These are phyloP conservation scores for Perizoma affinitatum DNA, from an alignment of 2,888 invertebrate genomes.

Conservation along the genomic window DNA sequence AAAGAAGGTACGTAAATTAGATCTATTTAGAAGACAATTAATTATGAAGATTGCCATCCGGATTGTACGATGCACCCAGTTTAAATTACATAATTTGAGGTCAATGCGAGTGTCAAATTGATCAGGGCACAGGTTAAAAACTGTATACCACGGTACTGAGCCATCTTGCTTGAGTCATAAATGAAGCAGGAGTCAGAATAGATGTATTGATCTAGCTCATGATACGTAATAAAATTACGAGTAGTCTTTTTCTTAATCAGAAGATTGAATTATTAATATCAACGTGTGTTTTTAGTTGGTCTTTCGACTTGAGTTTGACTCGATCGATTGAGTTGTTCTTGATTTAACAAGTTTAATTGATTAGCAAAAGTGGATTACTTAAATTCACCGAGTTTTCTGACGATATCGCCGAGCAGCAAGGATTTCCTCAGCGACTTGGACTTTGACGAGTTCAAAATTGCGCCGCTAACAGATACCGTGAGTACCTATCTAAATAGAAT, in stretches of 20 bases:
- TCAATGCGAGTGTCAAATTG: slow-evolving; percentile 69
- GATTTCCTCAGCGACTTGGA: slow-evolving; percentile 68
- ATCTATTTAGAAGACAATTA: slow-evolving; percentile 11
- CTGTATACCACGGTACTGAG: slow-evolving; percentile 40
- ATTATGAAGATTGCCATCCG: slow-evolving; percentile 25
- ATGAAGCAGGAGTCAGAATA: slow-evolving; percentile 29
- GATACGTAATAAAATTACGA: slow-evolving; percentile 3
- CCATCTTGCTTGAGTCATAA: slow-evolving; percentile 46
- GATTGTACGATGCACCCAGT: slow-evolving; percentile 32
- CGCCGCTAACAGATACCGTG: slow-evolving; percentile 73
- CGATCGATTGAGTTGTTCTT: slow-evolving; percentile 14
- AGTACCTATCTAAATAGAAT: slow-evolving; percentile 43
- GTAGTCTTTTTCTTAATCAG: neutral
- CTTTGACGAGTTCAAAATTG: slow-evolving; percentile 70
- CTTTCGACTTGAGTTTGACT: neutral
- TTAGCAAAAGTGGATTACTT: slow-evolving; percentile 63
- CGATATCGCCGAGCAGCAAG: slow-evolving; percentile 58
- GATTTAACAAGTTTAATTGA: slow-evolving; percentile 22
- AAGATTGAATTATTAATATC: slow-evolving; percentile 3
- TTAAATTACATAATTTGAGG: slow-evolving; percentile 49
- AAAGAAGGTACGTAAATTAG: neutral
- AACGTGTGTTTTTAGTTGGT: neutral
- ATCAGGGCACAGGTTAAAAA: slow-evolving; percentile 61
- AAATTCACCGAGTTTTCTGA: slow-evolving; percentile 56
- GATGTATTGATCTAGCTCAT: slow-evolving; percentile 32